Evolutionary conservation across 2,888 invertebrate species (phyloP).

Genomic region (Drosophila putrida): DNA sequence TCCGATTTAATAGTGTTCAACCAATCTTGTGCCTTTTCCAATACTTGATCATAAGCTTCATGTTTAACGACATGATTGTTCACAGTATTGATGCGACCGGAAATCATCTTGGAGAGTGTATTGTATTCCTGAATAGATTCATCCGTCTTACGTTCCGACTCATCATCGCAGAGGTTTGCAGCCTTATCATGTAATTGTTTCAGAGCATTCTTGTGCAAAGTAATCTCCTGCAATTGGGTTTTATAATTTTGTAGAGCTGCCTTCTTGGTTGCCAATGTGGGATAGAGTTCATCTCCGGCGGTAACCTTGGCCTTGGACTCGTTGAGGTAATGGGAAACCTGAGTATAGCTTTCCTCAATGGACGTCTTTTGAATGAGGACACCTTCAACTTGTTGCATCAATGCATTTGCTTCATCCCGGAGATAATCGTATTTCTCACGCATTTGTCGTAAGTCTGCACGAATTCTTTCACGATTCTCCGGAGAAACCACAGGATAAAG

Average conservation of each 20-base stretch:
- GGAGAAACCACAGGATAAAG: conserved; percentile 94
- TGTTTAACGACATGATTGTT: conserved; percentile 92
- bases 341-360: conserved; percentile 96
- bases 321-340: conserved; percentile 94
- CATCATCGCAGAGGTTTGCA: conserved; percentile 91
- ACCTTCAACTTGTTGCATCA: conserved; percentile 95
- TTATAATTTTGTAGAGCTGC: conserved; percentile 93
- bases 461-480: conserved; percentile 93
- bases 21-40: conserved; percentile 94
- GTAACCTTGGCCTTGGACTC: conserved; percentile 92
- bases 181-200: conserved; percentile 94
- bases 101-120: conserved; percentile 89
- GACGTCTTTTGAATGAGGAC: conserved; percentile 95
- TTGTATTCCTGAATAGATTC: conserved; percentile 91
- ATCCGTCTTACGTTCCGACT: conserved; percentile 90
- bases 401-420: conserved; percentile 92
- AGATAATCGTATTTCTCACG: conserved; percentile 94
- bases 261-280: conserved; percentile 95
- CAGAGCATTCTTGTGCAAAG: conserved; percentile 93
- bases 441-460: conserved; percentile 92
- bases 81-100: conserved; percentile 88
- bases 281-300: conserved; percentile 90
- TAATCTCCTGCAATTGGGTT: conserved; percentile 93
- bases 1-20: conserved; percentile 92
- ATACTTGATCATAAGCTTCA: conserved; percentile 92